Evolutionary conservation across 2,888 invertebrate genomes (phyloP).

Genomic region (Meteorus colon): DNA sequence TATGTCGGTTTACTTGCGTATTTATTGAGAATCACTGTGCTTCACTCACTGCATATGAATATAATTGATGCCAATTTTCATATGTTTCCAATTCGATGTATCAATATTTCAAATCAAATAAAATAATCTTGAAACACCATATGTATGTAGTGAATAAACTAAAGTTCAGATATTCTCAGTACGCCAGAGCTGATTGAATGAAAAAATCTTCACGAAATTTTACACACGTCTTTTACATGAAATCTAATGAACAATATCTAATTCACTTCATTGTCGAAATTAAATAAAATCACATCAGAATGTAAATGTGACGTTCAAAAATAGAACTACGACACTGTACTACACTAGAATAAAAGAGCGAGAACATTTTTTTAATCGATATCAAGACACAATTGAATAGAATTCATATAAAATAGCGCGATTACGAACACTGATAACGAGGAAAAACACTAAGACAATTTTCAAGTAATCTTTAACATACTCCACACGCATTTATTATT

Average conservation of each 20-base stretch:
- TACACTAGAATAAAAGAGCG: not conserved
- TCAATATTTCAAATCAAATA: not conserved
- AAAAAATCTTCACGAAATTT: not conserved
- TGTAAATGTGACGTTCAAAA: constrained; percentile 14
- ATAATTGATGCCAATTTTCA: not conserved
- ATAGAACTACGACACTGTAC: not conserved
- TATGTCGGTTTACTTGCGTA: constrained; percentile 2
- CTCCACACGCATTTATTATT: not conserved
- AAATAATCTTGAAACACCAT: not conserved
- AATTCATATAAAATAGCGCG: not conserved
- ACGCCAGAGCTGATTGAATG: constrained; percentile 12
- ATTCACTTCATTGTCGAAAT: not conserved
- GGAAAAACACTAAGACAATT: not conserved
- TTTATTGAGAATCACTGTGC: not conserved
- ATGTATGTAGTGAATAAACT: not conserved
- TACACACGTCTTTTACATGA: not conserved
- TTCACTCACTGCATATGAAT: not conserved
- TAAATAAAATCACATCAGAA: constrained; percentile 11
- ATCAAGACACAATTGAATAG: not conserved
- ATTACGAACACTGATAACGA: not conserved
- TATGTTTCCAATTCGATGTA: not conserved
- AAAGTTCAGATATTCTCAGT: constrained; percentile 10
- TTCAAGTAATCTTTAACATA: not conserved
- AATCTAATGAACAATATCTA: constrained; percentile 7
- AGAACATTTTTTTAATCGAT: not conserved